These are phyloP conservation scores for Lates japonicus DNA, from an alignment of 2,797 vertebrate genomes.

Conservation along the genomic window DNA sequence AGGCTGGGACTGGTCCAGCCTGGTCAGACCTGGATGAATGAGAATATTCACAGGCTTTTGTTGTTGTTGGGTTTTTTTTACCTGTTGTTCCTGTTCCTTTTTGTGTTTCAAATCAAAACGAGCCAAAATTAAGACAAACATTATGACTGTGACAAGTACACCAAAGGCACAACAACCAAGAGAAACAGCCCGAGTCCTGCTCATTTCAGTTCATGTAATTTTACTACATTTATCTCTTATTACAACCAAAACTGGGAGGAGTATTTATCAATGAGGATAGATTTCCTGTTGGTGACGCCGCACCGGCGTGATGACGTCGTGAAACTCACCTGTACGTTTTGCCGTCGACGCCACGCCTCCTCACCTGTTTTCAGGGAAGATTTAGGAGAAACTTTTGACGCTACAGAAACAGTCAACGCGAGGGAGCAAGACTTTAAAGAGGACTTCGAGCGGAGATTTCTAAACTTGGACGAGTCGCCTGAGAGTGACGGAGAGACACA, in stretches of 20 bases:
- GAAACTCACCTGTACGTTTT: constrained; percentile 71
- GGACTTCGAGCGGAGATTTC: background rate
- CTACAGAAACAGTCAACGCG: background rate
- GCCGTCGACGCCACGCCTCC: constrained; percentile 49
- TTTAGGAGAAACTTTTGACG: constrained; percentile 30
- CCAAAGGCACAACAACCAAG: background rate
- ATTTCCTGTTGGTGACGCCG: constrained; percentile 20
- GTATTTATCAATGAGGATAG: background rate
- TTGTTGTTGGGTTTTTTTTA: no score
- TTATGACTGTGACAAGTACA: background rate
- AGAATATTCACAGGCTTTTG: no score
- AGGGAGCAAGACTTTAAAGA: background rate
- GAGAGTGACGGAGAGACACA: background rate
- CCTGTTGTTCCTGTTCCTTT: no score
- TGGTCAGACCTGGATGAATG: no score
- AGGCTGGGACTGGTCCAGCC: no score
- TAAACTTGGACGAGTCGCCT: background rate
- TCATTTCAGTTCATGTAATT: background rate
- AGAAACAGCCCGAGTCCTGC: background rate
- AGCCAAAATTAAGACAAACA: background rate
- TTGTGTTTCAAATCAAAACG: background rate
- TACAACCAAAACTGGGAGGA: constrained; percentile 15
- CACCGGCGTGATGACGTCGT: constrained; percentile 63
- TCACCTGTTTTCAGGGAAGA: constrained; percentile 54
- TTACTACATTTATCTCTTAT: background rate